Evolutionary conservation across 2,797 vertebrate genomes (phyloP), one percentile per base, ranked within the genome.

Genomic region (Gymnothorax reevesii): DNA sequence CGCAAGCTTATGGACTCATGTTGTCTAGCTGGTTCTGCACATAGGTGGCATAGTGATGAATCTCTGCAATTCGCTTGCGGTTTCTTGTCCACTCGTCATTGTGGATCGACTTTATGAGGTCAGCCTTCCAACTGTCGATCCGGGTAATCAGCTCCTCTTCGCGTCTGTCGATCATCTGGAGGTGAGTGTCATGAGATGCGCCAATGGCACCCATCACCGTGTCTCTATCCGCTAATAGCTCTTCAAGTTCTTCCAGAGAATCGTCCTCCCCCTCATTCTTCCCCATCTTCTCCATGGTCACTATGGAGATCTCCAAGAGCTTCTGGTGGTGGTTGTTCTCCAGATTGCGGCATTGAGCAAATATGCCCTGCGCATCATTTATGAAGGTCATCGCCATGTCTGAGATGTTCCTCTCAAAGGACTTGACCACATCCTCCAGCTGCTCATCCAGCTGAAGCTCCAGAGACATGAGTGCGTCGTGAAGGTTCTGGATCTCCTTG

Each of bases 191-290:
- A 0, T 98, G 98, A 7, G 96, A 95, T 0, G 88, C 66, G 0
- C 90, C 91, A n/a, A 96, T 92, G 0, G 94, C 89, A 0, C 93
- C 96, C 87, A 95, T 93, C 66, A 97, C 90, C 0, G 94, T 94
- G 90, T 92, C 94, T 94, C 96, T 97, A 90, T 98, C 96, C 60
- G 91, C 80, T 52, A 99, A 96, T 71, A 98, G 93, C 98, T 99
- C 89, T 60, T 86, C 92, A 57, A 96, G 88, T 0, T 97, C 95
- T 0, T 95, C 95, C 0, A 96, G 92, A 83, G 97, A 87, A 20
- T 96, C 92, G 17, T 96, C 94, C 0, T 95, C 94, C 2, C 93
- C 77, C 60, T 95, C 92, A 0, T 95, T 93, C 82, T 95, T 95
- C 9, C 88, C 88, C 0, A 92, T 85, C 87, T 93, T 96, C 83